phyloP scores from a whole-genome alignment of 1,140 invertebrate species.

The Tetramorium simillimum region DNA sequence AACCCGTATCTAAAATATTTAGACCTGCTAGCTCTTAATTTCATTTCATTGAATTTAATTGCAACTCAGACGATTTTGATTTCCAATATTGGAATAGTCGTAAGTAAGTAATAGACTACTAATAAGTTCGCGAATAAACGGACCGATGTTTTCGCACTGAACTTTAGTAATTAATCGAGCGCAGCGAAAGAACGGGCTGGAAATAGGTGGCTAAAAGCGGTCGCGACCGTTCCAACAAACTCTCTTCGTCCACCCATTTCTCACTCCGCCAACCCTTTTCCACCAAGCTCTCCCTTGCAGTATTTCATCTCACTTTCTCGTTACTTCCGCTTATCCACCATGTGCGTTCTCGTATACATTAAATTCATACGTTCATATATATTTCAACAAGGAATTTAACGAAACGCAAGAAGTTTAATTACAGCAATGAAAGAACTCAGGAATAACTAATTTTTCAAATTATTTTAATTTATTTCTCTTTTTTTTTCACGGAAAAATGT shows the following conservation, averaged over 20 bases:
- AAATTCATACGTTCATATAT: conserved; percentile 28
- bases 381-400: conserved; percentile 9
- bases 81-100: conserved; percentile 21
- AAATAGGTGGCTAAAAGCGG: conserved; percentile 50
- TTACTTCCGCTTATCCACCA: conserved; percentile 43
- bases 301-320: conserved; percentile 55
- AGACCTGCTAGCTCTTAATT: not conserved
- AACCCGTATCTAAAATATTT: too few species aligned
- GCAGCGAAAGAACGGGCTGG: conserved; percentile 40
- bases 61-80: conserved; percentile 23
- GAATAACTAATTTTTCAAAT: not conserved
- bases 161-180: conserved; percentile 59
- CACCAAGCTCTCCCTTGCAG: conserved; percentile 20
- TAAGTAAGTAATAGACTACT: conserved; percentile 27
- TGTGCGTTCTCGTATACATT: conserved; percentile 48
- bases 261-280: conserved; percentile 21
- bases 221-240: conserved; percentile 32
- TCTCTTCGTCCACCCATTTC: conserved; percentile 28
- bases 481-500: not conserved
- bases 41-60: conserved; percentile 21
- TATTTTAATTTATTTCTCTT: not conserved
- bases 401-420: not conserved
- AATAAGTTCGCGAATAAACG: conserved; percentile 42
- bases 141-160: conserved; percentile 46
- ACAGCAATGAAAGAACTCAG: not conserved